Conservation (phyloP, 2,113 vertebrate genomes). For the Archilochus colubris region DNA sequence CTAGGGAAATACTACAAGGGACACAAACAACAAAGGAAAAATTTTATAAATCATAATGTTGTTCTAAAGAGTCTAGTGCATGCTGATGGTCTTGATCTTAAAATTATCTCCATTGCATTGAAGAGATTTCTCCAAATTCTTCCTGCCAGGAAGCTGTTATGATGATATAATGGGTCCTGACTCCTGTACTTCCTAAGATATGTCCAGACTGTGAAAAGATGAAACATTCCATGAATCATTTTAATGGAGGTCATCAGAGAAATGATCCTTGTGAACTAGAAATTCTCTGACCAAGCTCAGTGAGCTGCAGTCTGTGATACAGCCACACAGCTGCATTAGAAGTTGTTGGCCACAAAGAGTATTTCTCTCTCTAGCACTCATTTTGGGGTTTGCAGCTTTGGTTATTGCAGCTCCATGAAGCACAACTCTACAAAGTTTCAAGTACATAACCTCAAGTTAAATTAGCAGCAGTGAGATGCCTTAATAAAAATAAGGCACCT, state of each 20-base stretch:
- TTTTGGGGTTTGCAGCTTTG: background rate
- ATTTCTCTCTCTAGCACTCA: background rate
- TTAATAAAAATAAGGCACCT: background rate
- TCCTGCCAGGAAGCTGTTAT: background rate
- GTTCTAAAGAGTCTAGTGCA: background rate
- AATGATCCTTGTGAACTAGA: constrained; percentile 33
- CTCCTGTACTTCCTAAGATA: constrained; percentile 34
- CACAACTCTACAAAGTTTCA: background rate
- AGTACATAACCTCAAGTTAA: background rate
- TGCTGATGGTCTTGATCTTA: constrained; percentile 5
- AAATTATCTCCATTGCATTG: background rate
- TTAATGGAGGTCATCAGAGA: constrained; percentile 15
- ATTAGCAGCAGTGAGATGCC: background rate
- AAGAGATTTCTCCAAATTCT: constrained; percentile 49
- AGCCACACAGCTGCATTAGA: background rate
- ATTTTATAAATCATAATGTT: constrained; percentile 2
- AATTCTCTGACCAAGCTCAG: background rate
- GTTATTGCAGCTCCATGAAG: background rate
- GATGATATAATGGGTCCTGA: constrained; percentile 33
- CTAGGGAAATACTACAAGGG: background rate
- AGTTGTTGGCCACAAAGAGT: background rate
- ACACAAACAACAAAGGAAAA: background rate
- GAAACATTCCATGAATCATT: constrained; percentile 45
- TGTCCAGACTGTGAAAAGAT: constrained; percentile 31
- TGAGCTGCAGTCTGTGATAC: background rate